These are phyloP conservation scores for Myzus persicae DNA, from an alignment of 1,140 invertebrate species.

Conservation along the genomic window DNA sequence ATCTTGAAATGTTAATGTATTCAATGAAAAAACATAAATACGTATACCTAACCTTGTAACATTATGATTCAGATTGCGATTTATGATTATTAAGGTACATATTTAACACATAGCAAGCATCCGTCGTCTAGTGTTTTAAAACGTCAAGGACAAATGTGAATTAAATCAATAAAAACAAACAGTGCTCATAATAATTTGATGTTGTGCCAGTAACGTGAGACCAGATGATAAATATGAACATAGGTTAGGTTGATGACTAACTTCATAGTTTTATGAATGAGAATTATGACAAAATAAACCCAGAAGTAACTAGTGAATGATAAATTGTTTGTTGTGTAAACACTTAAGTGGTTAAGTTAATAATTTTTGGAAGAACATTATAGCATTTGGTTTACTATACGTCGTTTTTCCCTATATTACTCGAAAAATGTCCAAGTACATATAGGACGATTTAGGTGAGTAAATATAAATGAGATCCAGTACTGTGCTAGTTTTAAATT, in stretches of 20 bases:
- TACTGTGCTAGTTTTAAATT: background rate
- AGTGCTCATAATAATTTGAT: background rate
- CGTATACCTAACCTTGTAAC: background rate
- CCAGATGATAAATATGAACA: background rate
- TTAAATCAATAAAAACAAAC: slow-evolving; percentile 14
- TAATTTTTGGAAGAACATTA: background rate
- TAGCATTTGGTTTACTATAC: background rate
- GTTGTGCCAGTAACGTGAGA: background rate
- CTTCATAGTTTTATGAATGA: background rate
- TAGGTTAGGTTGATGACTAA: background rate
- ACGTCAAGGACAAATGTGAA: slow-evolving; percentile 4
- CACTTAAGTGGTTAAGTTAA: background rate
- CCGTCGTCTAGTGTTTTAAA: slow-evolving; percentile 9
- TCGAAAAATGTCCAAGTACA: too few species aligned
- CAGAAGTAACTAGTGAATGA: background rate
- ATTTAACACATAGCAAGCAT: slow-evolving; percentile 32
- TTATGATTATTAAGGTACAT: background rate
- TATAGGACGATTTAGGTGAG: too few species aligned
- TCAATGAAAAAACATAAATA: background rate
- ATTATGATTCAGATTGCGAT: background rate
- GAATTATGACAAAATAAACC: background rate
- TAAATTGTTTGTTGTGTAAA: background rate
- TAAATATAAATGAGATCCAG: background rate
- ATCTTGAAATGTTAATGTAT: background rate
- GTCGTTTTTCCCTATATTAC: too few species aligned